Evolutionary conservation across 2,888 invertebrate species (phyloP).

Genomic region (Tiphia femorata): DNA sequence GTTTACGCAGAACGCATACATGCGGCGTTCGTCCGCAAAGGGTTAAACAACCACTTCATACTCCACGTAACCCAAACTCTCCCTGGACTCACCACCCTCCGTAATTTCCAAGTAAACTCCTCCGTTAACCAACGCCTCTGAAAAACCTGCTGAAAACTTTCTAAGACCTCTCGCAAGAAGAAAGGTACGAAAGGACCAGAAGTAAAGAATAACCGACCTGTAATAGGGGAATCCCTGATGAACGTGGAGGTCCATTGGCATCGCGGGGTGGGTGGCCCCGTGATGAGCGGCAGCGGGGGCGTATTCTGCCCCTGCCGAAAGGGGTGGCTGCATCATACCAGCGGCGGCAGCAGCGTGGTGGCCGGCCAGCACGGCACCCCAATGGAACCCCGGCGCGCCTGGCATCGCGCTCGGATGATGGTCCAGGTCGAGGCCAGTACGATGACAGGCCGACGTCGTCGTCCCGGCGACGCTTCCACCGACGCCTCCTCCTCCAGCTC

Average conservation of each 20-base stretch:
- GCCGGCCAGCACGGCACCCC: constrained; percentile 66
- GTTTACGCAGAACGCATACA: too few relatives aligned
- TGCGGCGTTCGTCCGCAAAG: too few relatives aligned
- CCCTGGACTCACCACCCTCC: too few relatives aligned
- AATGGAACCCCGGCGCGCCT: constrained; percentile 62
- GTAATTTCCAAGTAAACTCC: too few relatives aligned
- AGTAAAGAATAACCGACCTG: constrained; percentile 72
- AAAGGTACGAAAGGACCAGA: background rate
- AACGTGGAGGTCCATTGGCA: constrained; percentile 94
- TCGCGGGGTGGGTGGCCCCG: constrained; percentile 71
- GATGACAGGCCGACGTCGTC: too few relatives aligned
- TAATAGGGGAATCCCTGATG: constrained; percentile 93
- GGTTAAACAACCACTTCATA: too few relatives aligned
- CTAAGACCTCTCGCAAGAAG: background rate
- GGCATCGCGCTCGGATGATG: constrained; percentile 76
- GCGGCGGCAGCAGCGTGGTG: constrained; percentile 72
- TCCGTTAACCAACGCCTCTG: too few relatives aligned
- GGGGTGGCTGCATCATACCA: constrained; percentile 74
- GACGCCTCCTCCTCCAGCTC: constrained; percentile 47
- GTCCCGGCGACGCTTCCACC: constrained; percentile 38
- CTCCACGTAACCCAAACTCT: too few relatives aligned
- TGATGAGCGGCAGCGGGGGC: constrained; percentile 70
- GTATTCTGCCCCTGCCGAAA: constrained; percentile 48
- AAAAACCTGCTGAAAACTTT: too few relatives aligned
- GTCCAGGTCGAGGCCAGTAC: background rate